phyloP scores from a whole-genome alignment of 1,140 invertebrate species.

The Pseudomyrmex gracilis region DNA sequence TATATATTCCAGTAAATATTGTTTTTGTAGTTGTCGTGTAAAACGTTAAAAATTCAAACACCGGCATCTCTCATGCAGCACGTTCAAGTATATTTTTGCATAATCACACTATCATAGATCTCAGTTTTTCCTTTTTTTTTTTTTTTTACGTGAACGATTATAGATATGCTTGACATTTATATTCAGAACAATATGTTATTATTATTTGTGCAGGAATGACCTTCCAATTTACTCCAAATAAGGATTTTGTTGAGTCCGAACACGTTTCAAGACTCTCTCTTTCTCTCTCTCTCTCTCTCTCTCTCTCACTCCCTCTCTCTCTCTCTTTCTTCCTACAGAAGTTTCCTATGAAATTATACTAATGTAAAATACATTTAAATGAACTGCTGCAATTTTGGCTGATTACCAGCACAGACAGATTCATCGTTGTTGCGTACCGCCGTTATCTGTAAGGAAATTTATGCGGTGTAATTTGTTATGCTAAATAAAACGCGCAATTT shows the following conservation, averaged over 20 bases:
- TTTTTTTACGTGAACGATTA: not conserved
- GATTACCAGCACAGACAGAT: conserved; percentile 6
- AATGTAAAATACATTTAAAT: conserved; percentile 31
- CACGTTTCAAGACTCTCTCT: conserved; percentile 42
- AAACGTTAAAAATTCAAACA: not conserved
- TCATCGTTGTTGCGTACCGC: not conserved
- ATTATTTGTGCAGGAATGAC: conserved; percentile 41
- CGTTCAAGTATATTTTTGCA: not conserved
- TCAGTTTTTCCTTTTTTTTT: too few species aligned
- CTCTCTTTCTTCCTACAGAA: not conserved
- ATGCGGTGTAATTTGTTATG: conserved; percentile 55
- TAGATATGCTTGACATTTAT: conserved; percentile 5
- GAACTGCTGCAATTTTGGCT: conserved; percentile 33
- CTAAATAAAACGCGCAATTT: conserved; percentile 56
- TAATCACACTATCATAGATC: not conserved
- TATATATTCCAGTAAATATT: too few species aligned
- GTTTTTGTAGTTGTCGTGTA: too few species aligned
- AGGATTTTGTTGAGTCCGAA: conserved; percentile 27
- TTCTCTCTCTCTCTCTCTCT: too few species aligned
- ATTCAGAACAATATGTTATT: conserved; percentile 37
- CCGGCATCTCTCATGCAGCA: too few species aligned
- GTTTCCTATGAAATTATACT: conserved; percentile 22
- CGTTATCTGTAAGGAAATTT: conserved; percentile 44
- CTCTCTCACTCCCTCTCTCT: too few species aligned
- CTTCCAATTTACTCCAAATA: conserved; percentile 43